phyloP scores from a whole-genome alignment of 2,113 vertebrate genomes.

The Andinoacara biseriatus region DNA sequence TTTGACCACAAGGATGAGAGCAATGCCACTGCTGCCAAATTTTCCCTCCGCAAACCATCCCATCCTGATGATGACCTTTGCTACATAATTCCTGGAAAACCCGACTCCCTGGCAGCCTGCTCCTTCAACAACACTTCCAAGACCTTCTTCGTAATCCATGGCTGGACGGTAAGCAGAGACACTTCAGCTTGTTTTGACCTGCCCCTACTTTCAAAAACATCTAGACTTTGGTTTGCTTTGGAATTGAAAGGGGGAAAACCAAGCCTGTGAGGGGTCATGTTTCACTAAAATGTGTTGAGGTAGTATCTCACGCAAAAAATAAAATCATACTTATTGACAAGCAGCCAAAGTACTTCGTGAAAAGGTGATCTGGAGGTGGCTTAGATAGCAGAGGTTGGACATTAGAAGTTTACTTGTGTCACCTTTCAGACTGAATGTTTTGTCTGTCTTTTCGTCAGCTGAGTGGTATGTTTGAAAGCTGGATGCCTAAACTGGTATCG shows the following conservation, averaged over 20 bases:
- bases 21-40: slow-evolving; percentile 58
- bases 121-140: slow-evolving; percentile 78
- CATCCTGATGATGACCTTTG: slow-evolving; percentile 80
- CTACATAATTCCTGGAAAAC: slow-evolving; percentile 72
- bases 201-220: slow-evolving; percentile 5
- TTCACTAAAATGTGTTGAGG: not conserved
- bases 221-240: not conserved
- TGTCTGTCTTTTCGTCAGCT: slow-evolving; percentile 61
- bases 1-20: slow-evolving; percentile 34
- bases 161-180: slow-evolving; percentile 79
- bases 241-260: not conserved
- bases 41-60: slow-evolving; percentile 77
- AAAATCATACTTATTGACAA: not conserved
- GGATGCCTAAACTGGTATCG: slow-evolving; percentile 79
- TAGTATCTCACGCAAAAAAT: not conserved
- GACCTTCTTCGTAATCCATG: slow-evolving; percentile 83
- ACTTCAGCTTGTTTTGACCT: slow-evolving; percentile 35
- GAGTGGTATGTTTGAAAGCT: slow-evolving; percentile 83
- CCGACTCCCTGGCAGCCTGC: slow-evolving; percentile 73
- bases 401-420: fast-evolving
- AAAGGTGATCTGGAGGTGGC: not conserved
- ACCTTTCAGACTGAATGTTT: not conserved
- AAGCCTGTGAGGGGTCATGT: not conserved
- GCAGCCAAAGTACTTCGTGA: not conserved
- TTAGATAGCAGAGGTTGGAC: not conserved